Conservation (phyloP, 53 echinoderm and acorn worm genomes). For the Apostichopus leukothele region DNA sequence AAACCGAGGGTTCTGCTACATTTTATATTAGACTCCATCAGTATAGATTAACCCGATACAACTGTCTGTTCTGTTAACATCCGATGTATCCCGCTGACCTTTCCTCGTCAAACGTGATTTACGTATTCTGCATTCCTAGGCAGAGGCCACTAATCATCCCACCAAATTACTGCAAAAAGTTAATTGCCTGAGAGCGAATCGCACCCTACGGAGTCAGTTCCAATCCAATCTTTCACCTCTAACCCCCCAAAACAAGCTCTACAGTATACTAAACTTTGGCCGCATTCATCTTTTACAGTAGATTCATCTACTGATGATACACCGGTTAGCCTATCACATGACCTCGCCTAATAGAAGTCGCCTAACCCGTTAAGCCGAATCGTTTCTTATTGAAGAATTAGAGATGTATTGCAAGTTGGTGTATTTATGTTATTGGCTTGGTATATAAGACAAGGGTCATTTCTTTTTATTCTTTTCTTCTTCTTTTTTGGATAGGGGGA, state of each 20-base stretch:
- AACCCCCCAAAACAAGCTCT: neutral
- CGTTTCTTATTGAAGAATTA: too few species aligned
- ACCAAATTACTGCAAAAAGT: constrained; percentile 31
- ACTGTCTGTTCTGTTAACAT: constrained; percentile 2
- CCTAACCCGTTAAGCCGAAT: too few species aligned
- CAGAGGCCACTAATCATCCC: constrained; percentile 37
- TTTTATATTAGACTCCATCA: constrained; percentile 25
- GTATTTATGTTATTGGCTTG: too few species aligned
- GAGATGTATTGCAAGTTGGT: too few species aligned
- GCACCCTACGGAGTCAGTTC: constrained; percentile 13
- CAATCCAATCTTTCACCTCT: constrained; percentile 1
- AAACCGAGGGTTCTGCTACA: neutral
- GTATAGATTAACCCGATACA: constrained; percentile 11
- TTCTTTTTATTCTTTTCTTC: too few species aligned
- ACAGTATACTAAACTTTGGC: neutral
- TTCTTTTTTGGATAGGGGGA: too few species aligned
- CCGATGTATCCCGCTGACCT: constrained; percentile 1
- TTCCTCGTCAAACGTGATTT: constrained; percentile 22
- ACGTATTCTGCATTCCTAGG: constrained; percentile 14
- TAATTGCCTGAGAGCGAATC: constrained; percentile 17
- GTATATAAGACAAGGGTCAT: too few species aligned
- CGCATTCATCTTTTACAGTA: neutral
- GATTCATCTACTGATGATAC: neutral
- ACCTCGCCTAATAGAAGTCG: too few species aligned
- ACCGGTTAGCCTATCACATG: neutral